Conservation (phyloP, 2,113 vertebrate genomes). For the Dicaeum eximium region DNA sequence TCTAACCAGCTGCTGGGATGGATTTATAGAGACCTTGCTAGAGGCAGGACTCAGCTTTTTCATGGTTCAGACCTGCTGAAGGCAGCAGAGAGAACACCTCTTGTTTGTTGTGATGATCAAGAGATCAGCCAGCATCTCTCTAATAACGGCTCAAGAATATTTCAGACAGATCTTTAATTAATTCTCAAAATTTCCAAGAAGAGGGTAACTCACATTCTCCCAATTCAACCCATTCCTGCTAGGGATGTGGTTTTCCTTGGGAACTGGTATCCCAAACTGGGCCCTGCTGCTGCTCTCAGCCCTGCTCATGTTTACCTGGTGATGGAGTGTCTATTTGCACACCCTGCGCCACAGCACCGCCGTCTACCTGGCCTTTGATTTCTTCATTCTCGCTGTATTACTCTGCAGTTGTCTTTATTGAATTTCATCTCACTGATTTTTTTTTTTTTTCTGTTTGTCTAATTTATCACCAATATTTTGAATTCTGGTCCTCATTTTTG, state of each 20-base stretch:
- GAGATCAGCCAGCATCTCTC: not conserved
- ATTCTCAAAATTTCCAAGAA: not conserved
- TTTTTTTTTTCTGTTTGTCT: not conserved
- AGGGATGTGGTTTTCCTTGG: not conserved
- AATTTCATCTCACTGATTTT: not conserved
- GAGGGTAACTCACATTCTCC: not conserved
- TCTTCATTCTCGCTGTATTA: not conserved
- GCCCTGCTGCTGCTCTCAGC: not conserved
- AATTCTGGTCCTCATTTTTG: not conserved
- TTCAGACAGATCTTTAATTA: not conserved
- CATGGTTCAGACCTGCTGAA: not conserved
- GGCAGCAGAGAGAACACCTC: not conserved
- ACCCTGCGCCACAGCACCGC: accelerated
- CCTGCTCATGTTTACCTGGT: not conserved
- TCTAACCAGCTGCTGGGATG: not conserved
- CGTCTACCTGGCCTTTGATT: not conserved
- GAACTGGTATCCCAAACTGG: not conserved
- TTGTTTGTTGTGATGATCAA: not conserved
- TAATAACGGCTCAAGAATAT: not conserved
- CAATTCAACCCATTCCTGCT: not conserved
- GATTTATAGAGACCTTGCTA: not conserved
- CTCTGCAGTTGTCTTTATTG: not conserved
- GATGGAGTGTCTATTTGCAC: not conserved
- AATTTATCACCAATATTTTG: not conserved
- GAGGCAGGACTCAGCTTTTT: not conserved